Base-by-base conservation (phyloP, 2,113 vertebrate genomes). In the Melanerpes formicivorus region DNA sequence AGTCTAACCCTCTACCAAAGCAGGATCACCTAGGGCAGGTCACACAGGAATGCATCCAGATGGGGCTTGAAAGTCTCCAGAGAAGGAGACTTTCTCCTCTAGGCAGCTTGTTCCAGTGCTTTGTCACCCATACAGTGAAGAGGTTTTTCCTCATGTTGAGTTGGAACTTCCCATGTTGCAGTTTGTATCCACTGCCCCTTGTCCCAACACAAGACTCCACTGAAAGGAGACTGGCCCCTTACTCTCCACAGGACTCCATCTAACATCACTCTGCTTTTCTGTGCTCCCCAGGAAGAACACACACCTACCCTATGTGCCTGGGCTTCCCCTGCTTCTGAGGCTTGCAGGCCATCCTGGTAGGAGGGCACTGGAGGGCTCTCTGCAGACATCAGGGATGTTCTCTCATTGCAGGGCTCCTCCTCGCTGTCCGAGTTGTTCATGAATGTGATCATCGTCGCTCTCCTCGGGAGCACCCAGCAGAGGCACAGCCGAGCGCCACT, bases 391-490 rank as follows among this genome's bases (percentile, higher is more conserved):
- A 99, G 94, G 16, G 99, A 98, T 2, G 99, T 98, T 94, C 98
- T 98, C 90, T 99, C 99, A 42, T 98, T 98, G 84, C 98, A 99
- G 25, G 96, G 95, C 84, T 99, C 99, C 16, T 99, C 99, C 44
- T 99, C 99, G 0, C 98, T 99, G 95, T 99, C 99, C 0, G 99
- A 99, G 34, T 97, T 95, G 93, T 98, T 98, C 98, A 98, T 99
- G 97, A 98, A 98, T 0, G 94, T 95, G 80, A 98, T 97, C 98
- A 98, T 98, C 5, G 10, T 96, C 2, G 9, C 62, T 23, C 12
- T 80, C 89, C 60, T 6, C 2, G 27, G 29, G 54, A 72, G 75
- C 12, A 4, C 95, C 95, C 96, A 58, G 66, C 15, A 91, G 27
- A 5, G 30, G 16, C 74, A 89, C 87, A 10, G 80, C 88, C 73